phyloP scores from a whole-genome alignment of 1,140 invertebrate species.

The Solenopsis invicta region DNA sequence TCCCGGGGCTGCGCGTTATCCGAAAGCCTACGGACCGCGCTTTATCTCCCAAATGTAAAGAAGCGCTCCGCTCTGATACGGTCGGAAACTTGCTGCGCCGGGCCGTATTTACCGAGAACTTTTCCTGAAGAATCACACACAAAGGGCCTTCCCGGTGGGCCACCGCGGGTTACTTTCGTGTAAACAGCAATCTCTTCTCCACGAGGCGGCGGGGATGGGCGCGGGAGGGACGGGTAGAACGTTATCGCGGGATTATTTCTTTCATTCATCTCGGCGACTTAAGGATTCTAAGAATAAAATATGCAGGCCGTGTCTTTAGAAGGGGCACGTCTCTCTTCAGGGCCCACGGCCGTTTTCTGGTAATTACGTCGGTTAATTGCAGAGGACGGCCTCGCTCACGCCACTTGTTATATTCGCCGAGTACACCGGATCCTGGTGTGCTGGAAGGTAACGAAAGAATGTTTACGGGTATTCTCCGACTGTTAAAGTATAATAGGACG shows the following conservation, averaged over 20 bases:
- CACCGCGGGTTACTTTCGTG: constrained; percentile 73
- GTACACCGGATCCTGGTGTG: constrained; percentile 19
- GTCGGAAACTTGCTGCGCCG: constrained; percentile 63
- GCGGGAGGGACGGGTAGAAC: neutral
- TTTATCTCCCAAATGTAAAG: constrained; percentile 74
- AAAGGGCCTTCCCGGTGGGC: constrained; percentile 56
- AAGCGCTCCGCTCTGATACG: constrained; percentile 63
- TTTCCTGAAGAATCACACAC: constrained; percentile 53
- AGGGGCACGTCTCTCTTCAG: constrained; percentile 57
- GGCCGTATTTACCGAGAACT: constrained; percentile 73
- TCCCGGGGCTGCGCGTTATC: constrained; percentile 13
- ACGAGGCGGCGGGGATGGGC: neutral
- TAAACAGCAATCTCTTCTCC: constrained; percentile 68
- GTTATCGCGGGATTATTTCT: constrained; percentile 78
- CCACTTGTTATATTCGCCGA: constrained; percentile 37
- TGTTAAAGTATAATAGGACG: constrained; percentile 79
- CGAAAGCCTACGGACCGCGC: constrained; percentile 43
- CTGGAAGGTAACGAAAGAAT: constrained; percentile 76
- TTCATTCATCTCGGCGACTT: constrained; percentile 70
- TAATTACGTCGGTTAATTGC: constrained; percentile 83
- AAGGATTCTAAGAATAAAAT: constrained; percentile 82
- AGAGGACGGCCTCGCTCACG: constrained; percentile 55
- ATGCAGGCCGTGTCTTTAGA: constrained; percentile 70
- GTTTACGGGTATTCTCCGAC: constrained; percentile 74
- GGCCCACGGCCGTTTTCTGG: constrained; percentile 68